These are phyloP conservation scores for Cephus cinctus DNA, from an alignment of 1,140 invertebrate species.

Conservation along the genomic window DNA sequence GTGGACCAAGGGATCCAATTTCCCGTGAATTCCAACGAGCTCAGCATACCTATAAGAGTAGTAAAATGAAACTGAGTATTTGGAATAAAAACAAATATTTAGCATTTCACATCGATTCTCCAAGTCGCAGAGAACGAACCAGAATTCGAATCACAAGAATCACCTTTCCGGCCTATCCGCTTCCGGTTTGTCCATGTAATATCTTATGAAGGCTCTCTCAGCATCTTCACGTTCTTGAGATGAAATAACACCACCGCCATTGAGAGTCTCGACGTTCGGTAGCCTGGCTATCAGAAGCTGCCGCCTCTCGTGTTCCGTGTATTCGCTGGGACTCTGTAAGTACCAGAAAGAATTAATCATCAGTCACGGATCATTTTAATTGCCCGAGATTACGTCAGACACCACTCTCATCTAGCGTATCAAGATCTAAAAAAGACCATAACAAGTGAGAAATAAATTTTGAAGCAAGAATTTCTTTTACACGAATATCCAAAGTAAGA, in stretches of 20 bases:
- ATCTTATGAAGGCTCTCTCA: slow-evolving; percentile 89
- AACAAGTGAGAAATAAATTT: too few species aligned
- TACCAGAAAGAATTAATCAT: too few species aligned
- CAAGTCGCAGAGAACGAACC: too few species aligned
- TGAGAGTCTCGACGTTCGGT: slow-evolving; percentile 81
- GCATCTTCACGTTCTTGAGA: slow-evolving; percentile 85
- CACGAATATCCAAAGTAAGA: too few species aligned
- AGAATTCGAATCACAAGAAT: slow-evolving; percentile 3
- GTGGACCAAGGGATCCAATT: slow-evolving; percentile 82
- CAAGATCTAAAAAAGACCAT: too few species aligned
- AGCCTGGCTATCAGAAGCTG: slow-evolving; percentile 84
- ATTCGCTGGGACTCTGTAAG: slow-evolving; percentile 71
- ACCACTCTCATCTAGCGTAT: too few species aligned
- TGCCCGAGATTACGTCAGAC: too few species aligned
- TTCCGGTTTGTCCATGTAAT: slow-evolving; percentile 86
- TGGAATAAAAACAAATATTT: too few species aligned
- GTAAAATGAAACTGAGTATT: too few species aligned
- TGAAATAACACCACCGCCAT: slow-evolving; percentile 83
- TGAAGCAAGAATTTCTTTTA: too few species aligned
- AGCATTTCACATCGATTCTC: too few species aligned
- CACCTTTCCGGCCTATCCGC: slow-evolving; percentile 74
- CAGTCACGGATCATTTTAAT: too few species aligned
- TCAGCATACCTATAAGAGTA: slow-evolving; percentile 72
- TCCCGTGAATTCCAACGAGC: slow-evolving; percentile 77
- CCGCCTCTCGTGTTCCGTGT: slow-evolving; percentile 82